phyloP scores from a whole-genome alignment of 2,113 vertebrate species.

The Corythaixoides concolor region DNA sequence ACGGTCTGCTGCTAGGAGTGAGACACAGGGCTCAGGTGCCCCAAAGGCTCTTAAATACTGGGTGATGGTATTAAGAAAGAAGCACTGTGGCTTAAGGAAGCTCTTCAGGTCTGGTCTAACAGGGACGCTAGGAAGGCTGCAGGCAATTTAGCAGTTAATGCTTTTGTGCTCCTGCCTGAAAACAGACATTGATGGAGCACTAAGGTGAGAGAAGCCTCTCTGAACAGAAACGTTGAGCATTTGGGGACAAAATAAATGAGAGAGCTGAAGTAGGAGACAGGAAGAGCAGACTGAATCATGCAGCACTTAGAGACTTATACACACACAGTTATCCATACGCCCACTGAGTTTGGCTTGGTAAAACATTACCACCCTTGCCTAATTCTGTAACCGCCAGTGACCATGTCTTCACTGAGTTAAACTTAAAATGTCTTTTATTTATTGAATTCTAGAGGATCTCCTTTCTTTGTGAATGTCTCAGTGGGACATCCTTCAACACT shows the following conservation, averaged over 20 bases:
- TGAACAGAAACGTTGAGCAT: not conserved
- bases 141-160: not conserved
- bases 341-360: not conserved
- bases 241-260: not conserved
- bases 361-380: not conserved
- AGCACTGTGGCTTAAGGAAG: not conserved
- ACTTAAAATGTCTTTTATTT: not conserved
- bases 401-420: not conserved
- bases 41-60: not conserved
- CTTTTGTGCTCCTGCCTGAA: not conserved
- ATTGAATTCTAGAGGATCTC: not conserved
- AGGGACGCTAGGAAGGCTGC: not conserved
- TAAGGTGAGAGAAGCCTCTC: not conserved
- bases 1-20: not conserved
- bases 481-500: not conserved
- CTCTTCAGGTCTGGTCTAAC: not conserved
- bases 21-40: not conserved
- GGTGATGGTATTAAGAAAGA: not conserved
- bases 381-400: not conserved
- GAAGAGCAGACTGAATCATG: not conserved
- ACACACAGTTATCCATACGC: fast-evolving
- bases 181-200: not conserved
- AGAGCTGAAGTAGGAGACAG: not conserved
- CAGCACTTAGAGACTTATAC: not conserved
- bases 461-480: not conserved